These are phyloP conservation scores for Tetramorium parvispinum DNA, from an alignment of 1,140 invertebrate genomes.

Conservation along the genomic window DNA sequence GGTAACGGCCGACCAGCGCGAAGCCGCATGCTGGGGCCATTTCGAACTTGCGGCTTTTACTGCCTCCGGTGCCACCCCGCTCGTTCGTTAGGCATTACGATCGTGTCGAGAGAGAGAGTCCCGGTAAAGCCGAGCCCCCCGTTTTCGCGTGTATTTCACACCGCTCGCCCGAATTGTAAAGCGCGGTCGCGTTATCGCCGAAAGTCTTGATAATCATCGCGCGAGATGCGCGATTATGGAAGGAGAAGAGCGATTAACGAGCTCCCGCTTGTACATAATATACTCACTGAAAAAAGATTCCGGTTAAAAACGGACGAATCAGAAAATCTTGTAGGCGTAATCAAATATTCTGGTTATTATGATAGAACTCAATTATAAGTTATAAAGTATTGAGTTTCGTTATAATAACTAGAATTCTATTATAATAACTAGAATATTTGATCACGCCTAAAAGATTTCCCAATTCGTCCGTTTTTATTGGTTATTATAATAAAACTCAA, in stretches of 20 bases:
- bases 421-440: too few relatives aligned
- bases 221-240: neutral
- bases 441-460: too few relatives aligned
- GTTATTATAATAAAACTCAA: too few relatives aligned
- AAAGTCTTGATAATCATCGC: neutral
- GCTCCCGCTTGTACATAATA: neutral
- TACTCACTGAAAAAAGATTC: too few relatives aligned
- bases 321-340: too few relatives aligned
- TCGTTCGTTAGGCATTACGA: slow-evolving; percentile 62
- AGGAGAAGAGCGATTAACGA: too few relatives aligned
- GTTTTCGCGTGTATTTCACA: neutral
- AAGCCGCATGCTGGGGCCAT: slow-evolving; percentile 67
- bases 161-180: neutral
- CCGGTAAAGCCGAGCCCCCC: neutral
- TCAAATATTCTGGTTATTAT: too few relatives aligned
- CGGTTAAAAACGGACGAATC: too few relatives aligned
- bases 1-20: slow-evolving; percentile 62
- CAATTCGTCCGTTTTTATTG: too few relatives aligned
- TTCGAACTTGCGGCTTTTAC: slow-evolving; percentile 67
- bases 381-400: too few relatives aligned
- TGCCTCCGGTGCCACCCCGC: slow-evolving; percentile 52
- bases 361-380: too few relatives aligned
- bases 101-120: slow-evolving; percentile 29
- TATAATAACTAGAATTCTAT: too few relatives aligned
- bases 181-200: neutral